Evolutionary conservation across 1,140 invertebrate genomes (phyloP), one percentile per base, ranked within the genome.

Genomic region (Papilio machaon): DNA sequence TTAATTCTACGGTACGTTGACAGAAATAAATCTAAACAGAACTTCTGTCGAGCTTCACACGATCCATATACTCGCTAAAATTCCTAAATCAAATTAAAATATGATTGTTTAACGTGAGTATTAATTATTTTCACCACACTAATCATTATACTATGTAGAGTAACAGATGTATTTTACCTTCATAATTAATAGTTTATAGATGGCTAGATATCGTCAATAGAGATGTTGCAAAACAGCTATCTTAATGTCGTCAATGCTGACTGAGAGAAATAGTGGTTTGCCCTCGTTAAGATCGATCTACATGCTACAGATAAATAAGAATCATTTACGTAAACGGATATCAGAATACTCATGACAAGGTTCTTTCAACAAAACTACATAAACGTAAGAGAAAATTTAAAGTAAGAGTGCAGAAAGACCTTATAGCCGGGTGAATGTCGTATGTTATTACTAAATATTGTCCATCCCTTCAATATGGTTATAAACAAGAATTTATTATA

Each of bases 241-340:
- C n/a, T 67, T 15, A 67, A 67, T 67, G 64, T 67, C 64, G 64
- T 67, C 64, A 67, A 67, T 35, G 23, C 23, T 67, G 64, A 67
- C 23, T 30, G 60, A 67, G 64, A 67, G 64, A 67, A 67, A 67
- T 67, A 67, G 64, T 67, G 15, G 64, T 67, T 67, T 67, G 64
- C 64, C 64, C 64, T 67, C 30, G 64, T 67, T 67, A 67, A 35
- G 30, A 11, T 30, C 5, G 64, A 67, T 67, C 64, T 67, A 67
- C 64, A 67, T 67, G 30, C 64, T 67, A 8, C 23, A 35, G 64
- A 67, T 67, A 35, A 67, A 67, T 67, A 67, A 35, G 64, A 67
- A 67, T 30, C 23, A 67, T 67, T 67, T 67, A 67, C 64, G 64
- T 67, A 67, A 67, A 67, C 64, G 64, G 64, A 67, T 67, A 67